Evolutionary conservation across 2,888 invertebrate genomes (phyloP).

Genomic region (Pyrrhia umbra): DNA sequence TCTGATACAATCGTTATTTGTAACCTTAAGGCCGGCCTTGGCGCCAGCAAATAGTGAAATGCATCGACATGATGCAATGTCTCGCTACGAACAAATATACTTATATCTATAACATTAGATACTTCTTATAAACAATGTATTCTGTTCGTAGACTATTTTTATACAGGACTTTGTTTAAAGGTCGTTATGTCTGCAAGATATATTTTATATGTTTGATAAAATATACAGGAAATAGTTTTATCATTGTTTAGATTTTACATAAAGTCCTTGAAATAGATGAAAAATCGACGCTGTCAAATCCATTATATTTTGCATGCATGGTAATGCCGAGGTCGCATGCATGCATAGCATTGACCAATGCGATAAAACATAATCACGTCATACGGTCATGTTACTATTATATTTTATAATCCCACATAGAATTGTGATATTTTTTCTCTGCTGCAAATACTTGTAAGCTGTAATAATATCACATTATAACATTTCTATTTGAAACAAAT

Average conservation of each 20-base stretch:
- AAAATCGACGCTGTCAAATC: slow-evolving; percentile 53
- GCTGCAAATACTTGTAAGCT: neutral
- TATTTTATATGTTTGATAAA: neutral
- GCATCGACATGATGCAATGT: slow-evolving; percentile 65
- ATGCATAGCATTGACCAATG: slow-evolving; percentile 57
- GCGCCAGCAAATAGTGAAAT: slow-evolving; percentile 68
- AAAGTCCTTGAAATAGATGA: slow-evolving; percentile 59
- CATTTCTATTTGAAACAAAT: neutral
- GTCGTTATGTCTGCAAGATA: neutral
- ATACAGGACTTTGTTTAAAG: slow-evolving; percentile 22
- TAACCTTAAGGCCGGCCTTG: slow-evolving; percentile 81
- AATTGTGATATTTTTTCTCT: slow-evolving; percentile 7
- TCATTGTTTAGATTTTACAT: slow-evolving; percentile 39
- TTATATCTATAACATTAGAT: slow-evolving; percentile 44
- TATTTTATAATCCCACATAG: slow-evolving; percentile 21
- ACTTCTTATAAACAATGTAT: slow-evolving; percentile 37
- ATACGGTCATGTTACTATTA: slow-evolving; percentile 46
- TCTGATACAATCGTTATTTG: slow-evolving; percentile 68
- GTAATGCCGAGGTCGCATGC: slow-evolving; percentile 61
- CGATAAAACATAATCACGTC: slow-evolving; percentile 56
- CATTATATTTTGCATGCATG: slow-evolving; percentile 60
- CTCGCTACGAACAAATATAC: slow-evolving; percentile 46
- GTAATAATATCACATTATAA: neutral
- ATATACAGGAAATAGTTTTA: slow-evolving; percentile 40
- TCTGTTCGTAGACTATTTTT: slow-evolving; percentile 12